phyloP scores from a whole-genome alignment of 2,113 vertebrate genomes.

The Bos javanicus region DNA sequence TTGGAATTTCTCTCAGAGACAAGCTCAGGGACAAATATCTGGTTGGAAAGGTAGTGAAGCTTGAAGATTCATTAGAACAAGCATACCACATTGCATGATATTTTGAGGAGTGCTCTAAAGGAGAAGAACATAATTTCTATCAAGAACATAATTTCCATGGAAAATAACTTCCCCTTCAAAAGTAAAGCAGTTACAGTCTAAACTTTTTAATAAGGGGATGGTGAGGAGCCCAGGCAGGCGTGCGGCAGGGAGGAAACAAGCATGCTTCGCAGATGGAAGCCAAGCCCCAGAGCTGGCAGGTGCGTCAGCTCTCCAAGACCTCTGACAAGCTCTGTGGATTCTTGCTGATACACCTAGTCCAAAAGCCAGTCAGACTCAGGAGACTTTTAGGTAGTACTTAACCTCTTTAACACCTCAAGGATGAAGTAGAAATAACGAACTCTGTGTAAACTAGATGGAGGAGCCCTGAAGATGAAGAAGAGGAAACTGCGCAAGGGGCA shows the following conservation, averaged over 20 bases:
- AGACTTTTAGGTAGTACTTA: constrained; percentile 72
- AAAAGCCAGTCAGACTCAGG: neutral
- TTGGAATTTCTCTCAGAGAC: constrained; percentile 3
- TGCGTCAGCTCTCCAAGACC: neutral
- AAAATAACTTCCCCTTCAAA: neutral
- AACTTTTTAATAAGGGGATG: neutral
- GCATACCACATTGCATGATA: neutral
- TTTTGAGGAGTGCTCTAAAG: neutral
- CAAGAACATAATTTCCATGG: neutral
- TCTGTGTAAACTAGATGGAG: constrained; percentile 81
- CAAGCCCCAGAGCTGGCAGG: neutral
- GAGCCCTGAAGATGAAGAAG: constrained; percentile 87
- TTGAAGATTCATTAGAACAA: neutral
- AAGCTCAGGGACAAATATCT: neutral
- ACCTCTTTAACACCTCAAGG: constrained; percentile 84
- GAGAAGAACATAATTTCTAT: neutral
- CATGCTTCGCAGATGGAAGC: neutral
- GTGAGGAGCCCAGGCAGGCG: too few relatives aligned
- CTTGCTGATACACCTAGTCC: neutral
- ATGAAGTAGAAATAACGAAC: constrained; percentile 71
- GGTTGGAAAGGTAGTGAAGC: neutral
- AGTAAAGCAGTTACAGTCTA: neutral
- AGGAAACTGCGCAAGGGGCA: constrained; percentile 81
- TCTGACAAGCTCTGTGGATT: neutral
- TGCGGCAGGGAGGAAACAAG: fast-evolving